phyloP scores from a whole-genome alignment of 2,797 vertebrate genomes.

The Nannoperca australis region DNA sequence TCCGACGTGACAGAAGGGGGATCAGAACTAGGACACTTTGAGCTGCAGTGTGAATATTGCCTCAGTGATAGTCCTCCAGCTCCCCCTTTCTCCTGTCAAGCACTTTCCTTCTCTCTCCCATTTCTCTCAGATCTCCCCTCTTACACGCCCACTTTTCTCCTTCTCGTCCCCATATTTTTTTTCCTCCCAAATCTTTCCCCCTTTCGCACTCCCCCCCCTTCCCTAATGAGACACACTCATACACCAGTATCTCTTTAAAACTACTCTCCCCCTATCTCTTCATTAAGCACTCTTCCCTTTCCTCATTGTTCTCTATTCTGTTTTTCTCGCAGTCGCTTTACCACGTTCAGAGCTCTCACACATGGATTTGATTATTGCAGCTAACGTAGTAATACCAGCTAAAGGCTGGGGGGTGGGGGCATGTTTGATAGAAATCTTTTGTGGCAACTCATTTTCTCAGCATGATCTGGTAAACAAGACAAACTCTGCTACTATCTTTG shows the following conservation, averaged over 20 bases:
- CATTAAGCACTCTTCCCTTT: constrained; percentile 56
- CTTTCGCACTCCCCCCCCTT: constrained; percentile 40
- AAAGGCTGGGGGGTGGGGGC: constrained; percentile 52
- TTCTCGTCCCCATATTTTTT: constrained; percentile 33
- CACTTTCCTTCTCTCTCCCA: constrained; percentile 40
- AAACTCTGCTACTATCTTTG: constrained; percentile 19
- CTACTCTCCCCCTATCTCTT: constrained; percentile 60
- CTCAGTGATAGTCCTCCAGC: constrained; percentile 76
- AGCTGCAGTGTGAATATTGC: constrained; percentile 47
- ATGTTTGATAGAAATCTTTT: constrained; percentile 61
- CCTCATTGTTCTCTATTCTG: constrained; percentile 57
- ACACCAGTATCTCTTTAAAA: constrained; percentile 53
- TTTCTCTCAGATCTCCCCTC: constrained; percentile 44
- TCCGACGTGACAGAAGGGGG: constrained; percentile 26
- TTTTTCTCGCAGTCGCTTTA: constrained; percentile 50
- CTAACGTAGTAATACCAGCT: constrained; percentile 73
- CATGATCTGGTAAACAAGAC: constrained; percentile 53
- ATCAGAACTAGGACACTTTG: constrained; percentile 52
- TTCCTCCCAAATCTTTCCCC: constrained; percentile 32
- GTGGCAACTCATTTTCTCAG: constrained; percentile 59
- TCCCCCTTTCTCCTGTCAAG: constrained; percentile 74
- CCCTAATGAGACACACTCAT: constrained; percentile 67
- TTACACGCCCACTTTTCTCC: constrained; percentile 41
- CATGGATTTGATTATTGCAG: constrained; percentile 80
- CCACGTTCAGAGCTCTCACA: constrained; percentile 66